Conservation (phyloP, 1,140 invertebrate genomes). For the Nomia melanderi region DNA sequence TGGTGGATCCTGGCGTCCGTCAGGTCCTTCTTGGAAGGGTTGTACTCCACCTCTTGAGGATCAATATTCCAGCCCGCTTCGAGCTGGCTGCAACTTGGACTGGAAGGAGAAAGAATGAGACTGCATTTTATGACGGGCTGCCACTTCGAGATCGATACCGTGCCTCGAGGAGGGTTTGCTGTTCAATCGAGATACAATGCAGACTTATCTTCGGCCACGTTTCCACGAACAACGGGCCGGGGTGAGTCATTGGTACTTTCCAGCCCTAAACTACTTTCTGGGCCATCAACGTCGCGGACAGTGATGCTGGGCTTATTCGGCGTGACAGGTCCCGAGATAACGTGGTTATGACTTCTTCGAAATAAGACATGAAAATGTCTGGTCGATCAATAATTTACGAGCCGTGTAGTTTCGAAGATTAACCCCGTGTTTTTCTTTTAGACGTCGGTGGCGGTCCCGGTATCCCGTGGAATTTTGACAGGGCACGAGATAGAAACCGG, state of each 20-base stretch:
- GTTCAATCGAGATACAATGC: constrained; percentile 43
- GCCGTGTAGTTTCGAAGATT: not conserved
- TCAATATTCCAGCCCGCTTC: constrained; percentile 94
- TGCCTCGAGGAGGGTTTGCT: constrained; percentile 13
- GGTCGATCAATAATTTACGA: not conserved
- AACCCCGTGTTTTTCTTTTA: too few species aligned
- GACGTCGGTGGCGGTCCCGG: too few species aligned
- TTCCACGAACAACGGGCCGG: not conserved
- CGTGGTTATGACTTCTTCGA: not conserved
- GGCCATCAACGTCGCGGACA: not conserved
- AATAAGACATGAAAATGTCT: not conserved
- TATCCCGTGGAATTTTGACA: too few species aligned
- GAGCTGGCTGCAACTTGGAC: constrained; percentile 89
- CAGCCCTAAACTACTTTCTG: not conserved
- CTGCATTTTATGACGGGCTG: constrained; percentile 53
- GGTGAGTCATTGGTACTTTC: not conserved
- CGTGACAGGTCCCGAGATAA: not conserved
- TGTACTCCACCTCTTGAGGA: constrained; percentile 95
- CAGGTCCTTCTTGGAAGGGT: constrained; percentile 93
- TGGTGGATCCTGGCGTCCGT: constrained; percentile 97
- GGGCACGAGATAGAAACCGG: too few species aligned
- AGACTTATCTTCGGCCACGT: constrained; percentile 35
- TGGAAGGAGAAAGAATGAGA: constrained; percentile 75
- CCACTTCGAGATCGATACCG: constrained; percentile 52
- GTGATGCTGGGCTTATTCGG: not conserved